These are phyloP conservation scores for Artemia sinica DNA, from an alignment of 2,888 invertebrate genomes.

Conservation along the genomic window DNA sequence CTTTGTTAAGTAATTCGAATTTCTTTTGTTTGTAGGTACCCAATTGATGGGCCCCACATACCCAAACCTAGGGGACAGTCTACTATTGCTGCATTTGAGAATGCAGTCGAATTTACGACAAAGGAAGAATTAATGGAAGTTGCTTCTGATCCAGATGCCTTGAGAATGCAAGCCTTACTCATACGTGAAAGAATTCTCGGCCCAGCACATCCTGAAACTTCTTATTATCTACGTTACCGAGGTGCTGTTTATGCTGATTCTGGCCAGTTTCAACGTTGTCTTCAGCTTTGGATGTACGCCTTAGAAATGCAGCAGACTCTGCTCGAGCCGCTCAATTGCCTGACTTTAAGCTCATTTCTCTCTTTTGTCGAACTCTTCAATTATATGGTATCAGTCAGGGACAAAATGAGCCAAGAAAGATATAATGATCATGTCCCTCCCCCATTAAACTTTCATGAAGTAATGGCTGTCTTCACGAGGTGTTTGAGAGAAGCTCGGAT, in stretches of 20 bases:
- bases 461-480: constrained; percentile 62
- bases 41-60: constrained; percentile 45
- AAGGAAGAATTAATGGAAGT: constrained; percentile 63
- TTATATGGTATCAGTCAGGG: constrained; percentile 69
- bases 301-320: constrained; percentile 87
- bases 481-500: constrained; percentile 42
- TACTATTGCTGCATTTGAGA: constrained; percentile 71
- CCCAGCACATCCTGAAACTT: constrained; percentile 89
- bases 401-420: constrained; percentile 26
- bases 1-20: neutral
- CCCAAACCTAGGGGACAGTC: constrained; percentile 52
- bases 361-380: constrained; percentile 87
- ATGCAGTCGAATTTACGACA: constrained; percentile 60
- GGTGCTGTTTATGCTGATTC: constrained; percentile 88
- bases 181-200: constrained; percentile 75
- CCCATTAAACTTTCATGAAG: constrained; percentile 60
- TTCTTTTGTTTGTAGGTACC: constrained; percentile 35
- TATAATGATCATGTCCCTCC: constrained; percentile 35
- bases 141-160: constrained; percentile 79
- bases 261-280: constrained; percentile 71
- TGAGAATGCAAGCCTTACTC: constrained; percentile 82
- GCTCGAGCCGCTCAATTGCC: constrained; percentile 75
- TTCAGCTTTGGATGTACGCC: constrained; percentile 89
- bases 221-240: constrained; percentile 83
- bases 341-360: constrained; percentile 83